These are phyloP conservation scores for Albula goreensis DNA, from an alignment of 2,113 vertebrate species.

Conservation along the genomic window DNA sequence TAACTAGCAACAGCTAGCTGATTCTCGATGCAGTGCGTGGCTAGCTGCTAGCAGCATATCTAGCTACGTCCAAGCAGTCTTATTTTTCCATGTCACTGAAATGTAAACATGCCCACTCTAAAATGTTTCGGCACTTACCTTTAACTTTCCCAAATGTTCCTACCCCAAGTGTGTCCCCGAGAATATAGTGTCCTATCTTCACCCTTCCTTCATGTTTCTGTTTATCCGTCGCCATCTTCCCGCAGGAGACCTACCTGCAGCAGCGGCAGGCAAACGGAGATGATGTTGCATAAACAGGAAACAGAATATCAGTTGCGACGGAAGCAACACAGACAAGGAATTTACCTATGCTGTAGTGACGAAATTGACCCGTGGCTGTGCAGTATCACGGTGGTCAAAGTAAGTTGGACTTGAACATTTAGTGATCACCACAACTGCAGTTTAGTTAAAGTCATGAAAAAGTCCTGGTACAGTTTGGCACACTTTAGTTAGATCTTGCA, in stretches of 20 bases:
- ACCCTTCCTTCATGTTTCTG: conserved; percentile 92
- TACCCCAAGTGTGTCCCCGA: conserved; percentile 93
- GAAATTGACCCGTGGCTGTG: too few species aligned
- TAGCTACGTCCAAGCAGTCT: not conserved
- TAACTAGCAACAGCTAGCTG: not conserved
- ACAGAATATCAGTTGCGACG: not conserved
- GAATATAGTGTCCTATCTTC: conserved; percentile 93
- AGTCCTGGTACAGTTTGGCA: too few species aligned
- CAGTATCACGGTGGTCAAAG: too few species aligned
- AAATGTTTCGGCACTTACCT: conserved; percentile 66
- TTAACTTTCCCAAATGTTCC: conserved; percentile 98
- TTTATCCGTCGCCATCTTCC: conserved; percentile 96
- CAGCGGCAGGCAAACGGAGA: conserved; percentile 48
- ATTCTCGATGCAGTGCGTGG: too few species aligned
- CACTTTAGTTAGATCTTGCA: too few species aligned
- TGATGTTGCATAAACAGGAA: conserved; percentile 28
- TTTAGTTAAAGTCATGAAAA: too few species aligned
- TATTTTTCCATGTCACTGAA: not conserved
- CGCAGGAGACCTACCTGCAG: conserved; percentile 77
- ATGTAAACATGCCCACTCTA: conserved; percentile 21
- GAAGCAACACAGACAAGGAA: not conserved
- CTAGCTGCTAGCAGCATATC: too few species aligned
- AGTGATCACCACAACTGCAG: too few species aligned
- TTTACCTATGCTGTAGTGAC: too few species aligned
- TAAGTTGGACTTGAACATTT: too few species aligned